phyloP scores from a whole-genome alignment of 2,113 vertebrate genomes.

The Xenus cinereus region DNA sequence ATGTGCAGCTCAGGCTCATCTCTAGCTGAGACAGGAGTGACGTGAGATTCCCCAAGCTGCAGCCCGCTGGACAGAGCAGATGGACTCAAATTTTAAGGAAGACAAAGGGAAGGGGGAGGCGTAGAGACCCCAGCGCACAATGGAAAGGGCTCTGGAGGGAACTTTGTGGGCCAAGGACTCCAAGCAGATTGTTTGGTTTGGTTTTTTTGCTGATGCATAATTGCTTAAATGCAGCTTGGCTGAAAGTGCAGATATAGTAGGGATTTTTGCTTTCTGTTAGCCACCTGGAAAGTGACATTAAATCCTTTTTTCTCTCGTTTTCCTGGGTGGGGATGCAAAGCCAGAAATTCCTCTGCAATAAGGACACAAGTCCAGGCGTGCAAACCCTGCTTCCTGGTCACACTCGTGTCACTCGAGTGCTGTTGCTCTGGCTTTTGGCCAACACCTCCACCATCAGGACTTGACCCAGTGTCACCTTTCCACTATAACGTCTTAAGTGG shows the following conservation, averaged over 20 bases:
- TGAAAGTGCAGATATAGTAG: neutral
- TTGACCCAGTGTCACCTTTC: neutral
- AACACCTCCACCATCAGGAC: neutral
- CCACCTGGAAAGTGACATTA: neutral
- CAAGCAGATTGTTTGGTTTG: neutral
- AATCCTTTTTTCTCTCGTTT: neutral
- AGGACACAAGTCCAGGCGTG: neutral
- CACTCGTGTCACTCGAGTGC: neutral
- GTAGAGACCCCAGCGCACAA: neutral
- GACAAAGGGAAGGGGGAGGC: neutral
- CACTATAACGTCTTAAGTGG: neutral
- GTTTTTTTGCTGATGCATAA: neutral
- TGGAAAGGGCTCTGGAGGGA: neutral
- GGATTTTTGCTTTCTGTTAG: neutral
- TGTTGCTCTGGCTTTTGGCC: neutral
- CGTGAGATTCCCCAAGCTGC: neutral
- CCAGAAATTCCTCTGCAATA: neutral
- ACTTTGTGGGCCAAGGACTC: neutral
- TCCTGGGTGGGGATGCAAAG: neutral
- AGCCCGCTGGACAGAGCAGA: neutral
- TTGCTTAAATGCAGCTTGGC: neutral
- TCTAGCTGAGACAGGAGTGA: neutral
- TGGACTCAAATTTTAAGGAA: neutral
- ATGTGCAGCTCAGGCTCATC: neutral
- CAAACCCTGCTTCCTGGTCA: neutral